Evolutionary conservation across 2,888 invertebrate genomes (phyloP).

Genomic region (Villa cingulata): DNA sequence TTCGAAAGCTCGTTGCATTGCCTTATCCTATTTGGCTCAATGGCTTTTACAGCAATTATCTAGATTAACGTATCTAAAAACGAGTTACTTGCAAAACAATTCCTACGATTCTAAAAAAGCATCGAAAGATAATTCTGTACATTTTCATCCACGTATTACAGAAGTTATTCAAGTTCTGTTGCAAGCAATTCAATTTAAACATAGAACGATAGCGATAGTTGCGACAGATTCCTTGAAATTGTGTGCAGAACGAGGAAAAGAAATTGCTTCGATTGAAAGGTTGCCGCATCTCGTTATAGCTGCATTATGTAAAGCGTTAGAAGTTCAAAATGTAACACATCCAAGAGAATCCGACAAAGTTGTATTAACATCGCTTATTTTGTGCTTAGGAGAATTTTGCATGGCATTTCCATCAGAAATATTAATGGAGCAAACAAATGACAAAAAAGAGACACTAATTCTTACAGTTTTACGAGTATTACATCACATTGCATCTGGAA

Average conservation of each 20-base stretch:
- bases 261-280: slow-evolving; percentile 29
- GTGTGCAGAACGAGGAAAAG: slow-evolving; percentile 30
- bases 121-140: background rate
- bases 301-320: slow-evolving; percentile 32
- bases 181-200: slow-evolving; percentile 35
- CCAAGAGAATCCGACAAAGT: slow-evolving; percentile 34
- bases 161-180: slow-evolving; percentile 33
- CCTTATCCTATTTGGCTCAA: slow-evolving; percentile 69
- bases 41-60: slow-evolving; percentile 31
- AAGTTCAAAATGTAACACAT: slow-evolving; percentile 31
- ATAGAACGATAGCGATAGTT: slow-evolving; percentile 32
- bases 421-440: slow-evolving; percentile 38
- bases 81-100: slow-evolving; percentile 24
- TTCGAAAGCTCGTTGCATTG: slow-evolving; percentile 75
- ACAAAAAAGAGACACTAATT: slow-evolving; percentile 38
- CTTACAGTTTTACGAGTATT: slow-evolving; percentile 60
- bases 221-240: slow-evolving; percentile 32
- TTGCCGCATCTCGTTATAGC: slow-evolving; percentile 31
- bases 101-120: slow-evolving; percentile 19
- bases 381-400: slow-evolving; percentile 88
- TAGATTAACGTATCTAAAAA: slow-evolving; percentile 18
- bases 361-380: slow-evolving; percentile 50
- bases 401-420: slow-evolving; percentile 64
- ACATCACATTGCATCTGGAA: slow-evolving; percentile 31
- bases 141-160: slow-evolving; percentile 30